Conservation (phyloP, 2,888 invertebrate species). For the Pomacea canaliculata region DNA sequence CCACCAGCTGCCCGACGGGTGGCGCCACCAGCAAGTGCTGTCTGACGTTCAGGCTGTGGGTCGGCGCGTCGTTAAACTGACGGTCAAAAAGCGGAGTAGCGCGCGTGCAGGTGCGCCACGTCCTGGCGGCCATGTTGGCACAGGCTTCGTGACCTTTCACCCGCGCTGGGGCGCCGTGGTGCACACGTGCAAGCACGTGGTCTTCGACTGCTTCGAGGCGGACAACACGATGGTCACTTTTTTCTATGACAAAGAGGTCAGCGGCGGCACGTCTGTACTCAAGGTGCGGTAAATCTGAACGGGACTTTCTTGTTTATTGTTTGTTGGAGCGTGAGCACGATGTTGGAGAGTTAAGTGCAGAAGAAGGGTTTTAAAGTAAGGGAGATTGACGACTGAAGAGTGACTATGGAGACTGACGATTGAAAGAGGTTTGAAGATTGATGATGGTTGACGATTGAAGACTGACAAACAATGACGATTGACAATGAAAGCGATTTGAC, state of each 20-base stretch:
- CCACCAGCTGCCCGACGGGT: slow-evolving; percentile 21
- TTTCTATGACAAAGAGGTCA: slow-evolving; percentile 19
- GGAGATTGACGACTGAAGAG: no score
- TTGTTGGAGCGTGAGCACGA: no score
- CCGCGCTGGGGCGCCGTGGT: slow-evolving; percentile 16
- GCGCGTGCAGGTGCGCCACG: neutral
- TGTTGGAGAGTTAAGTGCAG: no score
- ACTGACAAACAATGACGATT: no score
- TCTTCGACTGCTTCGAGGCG: slow-evolving; percentile 26
- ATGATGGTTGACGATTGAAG: no score
- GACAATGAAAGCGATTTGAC: no score
- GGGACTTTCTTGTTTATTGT: no score
- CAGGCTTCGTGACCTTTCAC: slow-evolving; percentile 30
- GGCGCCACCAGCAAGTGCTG: slow-evolving; percentile 23
- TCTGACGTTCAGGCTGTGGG: slow-evolving; percentile 20
- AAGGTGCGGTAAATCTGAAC: neutral
- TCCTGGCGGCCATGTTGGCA: slow-evolving; percentile 5
- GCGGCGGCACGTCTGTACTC: neutral
- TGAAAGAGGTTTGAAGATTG: no score
- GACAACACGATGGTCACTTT: slow-evolving; percentile 22
- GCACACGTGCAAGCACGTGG: slow-evolving; percentile 33
- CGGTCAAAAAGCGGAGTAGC: slow-evolving; percentile 9
- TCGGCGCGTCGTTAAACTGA: slow-evolving; percentile 10
- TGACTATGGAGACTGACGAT: no score
- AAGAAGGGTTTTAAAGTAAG: no score